A percentile compares a stretch with the other conserved stretches of the same genome.
Conservation (phyloP, 2,888 invertebrate genomes). For the Cryptus armator region DNA sequence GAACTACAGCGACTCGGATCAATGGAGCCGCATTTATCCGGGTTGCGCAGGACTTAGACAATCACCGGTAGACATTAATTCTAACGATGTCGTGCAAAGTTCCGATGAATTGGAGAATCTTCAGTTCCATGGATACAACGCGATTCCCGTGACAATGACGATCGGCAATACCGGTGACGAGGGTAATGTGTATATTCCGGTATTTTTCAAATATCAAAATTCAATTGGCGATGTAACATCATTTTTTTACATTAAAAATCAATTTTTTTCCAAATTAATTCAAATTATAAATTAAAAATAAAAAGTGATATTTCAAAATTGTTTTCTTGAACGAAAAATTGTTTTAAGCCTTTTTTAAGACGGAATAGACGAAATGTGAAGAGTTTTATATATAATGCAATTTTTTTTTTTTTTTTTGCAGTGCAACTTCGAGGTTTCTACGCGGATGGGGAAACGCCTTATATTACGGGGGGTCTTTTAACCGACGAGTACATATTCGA, state of each 20-base stretch:
- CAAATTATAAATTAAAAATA: not conserved
- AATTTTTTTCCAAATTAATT: not conserved
- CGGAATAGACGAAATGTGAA: not conserved
- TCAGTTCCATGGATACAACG: conserved; percentile 34
- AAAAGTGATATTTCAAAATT: too few relatives aligned
- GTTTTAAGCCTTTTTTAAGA: too few relatives aligned
- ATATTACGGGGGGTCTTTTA: conserved; percentile 88
- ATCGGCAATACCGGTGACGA: conserved; percentile 45
- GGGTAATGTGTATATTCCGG: conserved; percentile 12
- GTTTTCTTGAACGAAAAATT: too few relatives aligned
- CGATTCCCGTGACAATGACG: conserved; percentile 33
- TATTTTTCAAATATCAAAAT: not conserved
- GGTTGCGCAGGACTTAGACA: conserved; percentile 67
- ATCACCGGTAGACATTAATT: conserved; percentile 71
- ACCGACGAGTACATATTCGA: conserved; percentile 88
- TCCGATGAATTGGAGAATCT: not conserved
- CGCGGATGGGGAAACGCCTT: conserved; percentile 85
- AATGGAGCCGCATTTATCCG: conserved; percentile 67
- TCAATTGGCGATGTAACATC: not conserved
- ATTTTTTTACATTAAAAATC: not conserved
- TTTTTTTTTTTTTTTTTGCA: conserved; percentile 38
- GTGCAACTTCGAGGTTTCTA: conserved; percentile 68
- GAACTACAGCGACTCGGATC: conserved; percentile 56
- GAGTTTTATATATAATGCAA: not conserved
- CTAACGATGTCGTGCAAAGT: not conserved